Evolutionary conservation across 2,797 vertebrate species (phyloP), one percentile per base, ranked within the genome.

Genomic region (Pangasius mekongensis): DNA sequence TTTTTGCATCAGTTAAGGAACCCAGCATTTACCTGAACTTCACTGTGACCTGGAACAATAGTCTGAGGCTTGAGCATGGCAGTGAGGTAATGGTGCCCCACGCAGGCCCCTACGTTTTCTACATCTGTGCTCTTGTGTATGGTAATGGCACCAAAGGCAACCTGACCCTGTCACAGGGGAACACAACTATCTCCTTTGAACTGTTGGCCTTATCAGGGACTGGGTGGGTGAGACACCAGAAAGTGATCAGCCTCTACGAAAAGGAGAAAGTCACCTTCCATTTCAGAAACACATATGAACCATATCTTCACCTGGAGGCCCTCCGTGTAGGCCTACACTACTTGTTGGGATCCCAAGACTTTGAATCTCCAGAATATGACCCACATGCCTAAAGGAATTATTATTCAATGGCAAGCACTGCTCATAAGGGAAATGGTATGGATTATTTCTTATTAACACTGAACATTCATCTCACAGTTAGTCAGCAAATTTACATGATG

Each of bases 31-130:
- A 14, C 36, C 56, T 87, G 66, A 77, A n/a, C 47, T 90, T 92
- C 82, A 3, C 0, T 0, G 24, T 30, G 58, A 22, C 54, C 77
- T 92, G 90, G 92, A 85, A 86, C n/a, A 76, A 89, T 5, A 39
- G 1, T 18, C 47, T 93, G 73, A 20, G 58, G 8, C 90, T 92
- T 56, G 3, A 73, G 2, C 18, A 86, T 18, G 27, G 49, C 3
- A 92, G 62, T 43, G 77, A 30, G 16, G 24, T 93, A 30, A 83
- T 11, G 3, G 88, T 92, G 58, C 2, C 22, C 0, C 80, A 82
- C 24, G 71, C 86, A 1, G 92, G 92, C 30, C 91, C 92, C 8
- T 93, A 93, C 81, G 13, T 91, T 20, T 86, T 93, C 52, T 90
- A 91, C 58, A 64, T 93, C 58, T 90, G 69, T 49, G 91, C 84